These are phyloP conservation scores for Phocides pigmalion DNA, from an alignment of 1,140 invertebrate species.

Conservation along the genomic window DNA sequence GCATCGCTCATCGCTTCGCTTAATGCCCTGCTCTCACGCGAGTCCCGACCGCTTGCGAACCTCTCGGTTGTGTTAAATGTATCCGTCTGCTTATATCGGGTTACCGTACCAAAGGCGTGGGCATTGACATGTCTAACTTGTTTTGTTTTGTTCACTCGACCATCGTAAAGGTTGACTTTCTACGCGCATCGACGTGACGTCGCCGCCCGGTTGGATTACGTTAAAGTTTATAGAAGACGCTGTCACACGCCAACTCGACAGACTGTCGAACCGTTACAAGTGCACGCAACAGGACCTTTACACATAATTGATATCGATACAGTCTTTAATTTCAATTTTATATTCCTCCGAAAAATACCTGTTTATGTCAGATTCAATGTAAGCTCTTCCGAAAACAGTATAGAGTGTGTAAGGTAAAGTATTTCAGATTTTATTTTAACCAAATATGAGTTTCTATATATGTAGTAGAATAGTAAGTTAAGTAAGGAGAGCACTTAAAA, in stretches of 20 bases:
- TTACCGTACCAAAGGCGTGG: slow-evolving; percentile 80
- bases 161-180: slow-evolving; percentile 79
- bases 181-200: slow-evolving; percentile 75
- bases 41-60: slow-evolving; percentile 66
- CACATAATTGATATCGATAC: slow-evolving; percentile 41
- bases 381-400: background rate
- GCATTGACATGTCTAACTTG: slow-evolving; percentile 80
- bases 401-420: background rate
- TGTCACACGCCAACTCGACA: slow-evolving; percentile 66
- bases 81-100: slow-evolving; percentile 75
- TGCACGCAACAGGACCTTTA: slow-evolving; percentile 33
- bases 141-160: slow-evolving; percentile 79
- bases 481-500: too few species aligned
- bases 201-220: slow-evolving; percentile 66
- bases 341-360: background rate
- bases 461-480: too few species aligned
- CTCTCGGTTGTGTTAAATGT: slow-evolving; percentile 78
- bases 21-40: slow-evolving; percentile 65
- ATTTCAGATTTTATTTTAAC: background rate
- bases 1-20: slow-evolving; percentile 73
- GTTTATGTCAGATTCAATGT: background rate
- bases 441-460: background rate
- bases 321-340: slow-evolving; percentile 28
- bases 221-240: slow-evolving; percentile 66
- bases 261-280: slow-evolving; percentile 43